Base-by-base conservation (phyloP, 2,888 invertebrate genomes). In the Nephrotoma guestfalica region DNA sequence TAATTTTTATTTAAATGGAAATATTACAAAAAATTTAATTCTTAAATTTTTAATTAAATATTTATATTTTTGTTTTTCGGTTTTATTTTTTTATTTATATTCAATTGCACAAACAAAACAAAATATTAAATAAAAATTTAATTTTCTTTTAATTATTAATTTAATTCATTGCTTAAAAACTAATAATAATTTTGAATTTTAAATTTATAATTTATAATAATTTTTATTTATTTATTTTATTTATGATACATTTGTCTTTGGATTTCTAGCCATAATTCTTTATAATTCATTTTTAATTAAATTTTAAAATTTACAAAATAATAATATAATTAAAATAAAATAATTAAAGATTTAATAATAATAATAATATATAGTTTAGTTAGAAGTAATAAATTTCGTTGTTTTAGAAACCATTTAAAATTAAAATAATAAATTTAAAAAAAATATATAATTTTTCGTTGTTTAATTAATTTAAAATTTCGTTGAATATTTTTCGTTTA, bases 251-350 rank as follows among this genome's bases (percentile, higher is more conserved):
- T 86, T 51, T 88, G 88, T 88, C 88, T 88, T 88, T 88, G 88
- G 88, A 88, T 87, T 88, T 88, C 88, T 88, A 88, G 88, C 88
- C 88, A 88, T 87, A 51, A 84, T 87, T 51, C 57, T 71, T 57
- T 87, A 15, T 83, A 42, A 86, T 87, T 51, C 85, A 85, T 71
- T 87, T 87, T 85, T 87, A 86, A 87, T 57, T 45, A 47, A 18
- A 42, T 86, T 86, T 43, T 41, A 86, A 47, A 86, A 86, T 41
- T 40, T 41, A 40, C 57, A 41, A 57, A 45, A 57, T 51, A 41
- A 57, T 47, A 47, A 86, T 7, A 13, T n/a, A 86, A 41, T 41
- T 51, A 51, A 86, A 40, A 51, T n/a, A 40, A 86, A 47, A 40
- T 51, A 47, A 51, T 47, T 47, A 86, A 45, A 86, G 45, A 45